Conservation (phyloP, 2,888 invertebrate genomes). For the Ornithoptera alexandrae region DNA sequence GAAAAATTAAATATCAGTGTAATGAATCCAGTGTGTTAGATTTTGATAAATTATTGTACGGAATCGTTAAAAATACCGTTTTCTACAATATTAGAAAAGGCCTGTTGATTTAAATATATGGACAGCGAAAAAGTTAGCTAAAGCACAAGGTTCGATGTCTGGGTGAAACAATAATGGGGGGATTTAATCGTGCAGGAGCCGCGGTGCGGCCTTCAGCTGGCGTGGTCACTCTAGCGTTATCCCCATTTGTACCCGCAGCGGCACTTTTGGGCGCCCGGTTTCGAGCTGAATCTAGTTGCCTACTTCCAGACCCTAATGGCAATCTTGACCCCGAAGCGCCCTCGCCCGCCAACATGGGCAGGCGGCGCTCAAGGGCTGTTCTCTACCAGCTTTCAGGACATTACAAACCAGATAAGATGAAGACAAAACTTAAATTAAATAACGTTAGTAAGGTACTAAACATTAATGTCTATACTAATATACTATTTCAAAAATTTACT, state of each 20-base stretch:
- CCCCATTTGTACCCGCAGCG: slow-evolving; percentile 85
- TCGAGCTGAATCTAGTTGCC: slow-evolving; percentile 88
- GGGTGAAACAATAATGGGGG: slow-evolving; percentile 65
- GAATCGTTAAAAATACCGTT: background rate
- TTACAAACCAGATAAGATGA: slow-evolving; percentile 96
- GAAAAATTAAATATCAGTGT: too few species aligned
- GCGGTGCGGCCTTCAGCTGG: slow-evolving; percentile 81
- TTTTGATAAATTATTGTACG: too few species aligned
- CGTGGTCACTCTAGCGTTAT: slow-evolving; percentile 82
- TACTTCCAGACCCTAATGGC: slow-evolving; percentile 91
- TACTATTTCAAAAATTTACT: background rate
- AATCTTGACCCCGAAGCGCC: slow-evolving; percentile 89
- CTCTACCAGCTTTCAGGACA: slow-evolving; percentile 98
- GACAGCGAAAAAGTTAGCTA: background rate
- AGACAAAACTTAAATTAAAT: slow-evolving; percentile 95
- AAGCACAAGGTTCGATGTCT: background rate
- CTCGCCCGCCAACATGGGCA: slow-evolving; percentile 93
- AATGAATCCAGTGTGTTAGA: too few species aligned
- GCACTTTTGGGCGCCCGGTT: slow-evolving; percentile 89
- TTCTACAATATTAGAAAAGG: background rate
- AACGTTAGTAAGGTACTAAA: slow-evolving; percentile 87
- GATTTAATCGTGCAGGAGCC: slow-evolving; percentile 79
- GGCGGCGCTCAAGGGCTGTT: slow-evolving; percentile 95
- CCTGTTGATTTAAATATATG: background rate
- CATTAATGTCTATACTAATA: background rate